Conservation (phyloP, 2,888 invertebrate species). For the Margaritifera margaritifera region DNA sequence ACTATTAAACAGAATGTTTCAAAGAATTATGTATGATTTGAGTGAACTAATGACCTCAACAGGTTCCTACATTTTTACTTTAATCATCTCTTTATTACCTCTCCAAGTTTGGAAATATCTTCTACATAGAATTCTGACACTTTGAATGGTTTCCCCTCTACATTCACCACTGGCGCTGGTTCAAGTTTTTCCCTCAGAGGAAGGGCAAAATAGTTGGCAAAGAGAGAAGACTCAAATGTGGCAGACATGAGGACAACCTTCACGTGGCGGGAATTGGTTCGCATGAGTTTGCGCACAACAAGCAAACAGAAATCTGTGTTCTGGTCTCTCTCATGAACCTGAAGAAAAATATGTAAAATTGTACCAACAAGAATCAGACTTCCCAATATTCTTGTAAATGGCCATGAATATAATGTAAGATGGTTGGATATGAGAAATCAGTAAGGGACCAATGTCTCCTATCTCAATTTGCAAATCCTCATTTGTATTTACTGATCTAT, state of each 20-base stretch:
- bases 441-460: no score
- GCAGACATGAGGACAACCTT: slow-evolving; percentile 93
- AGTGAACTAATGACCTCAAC: no score
- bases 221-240: slow-evolving; percentile 85
- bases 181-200: slow-evolving; percentile 67
- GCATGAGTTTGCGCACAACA: slow-evolving; percentile 84
- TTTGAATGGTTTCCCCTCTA: slow-evolving; percentile 61
- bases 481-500: no score
- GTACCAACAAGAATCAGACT: background rate
- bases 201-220: slow-evolving; percentile 81
- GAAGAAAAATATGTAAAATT: slow-evolving; percentile 10
- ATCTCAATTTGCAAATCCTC: no score
- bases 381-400: no score
- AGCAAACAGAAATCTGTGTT: slow-evolving; percentile 93
- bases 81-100: no score
- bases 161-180: slow-evolving; percentile 67
- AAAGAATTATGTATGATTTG: no score
- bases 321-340: slow-evolving; percentile 93
- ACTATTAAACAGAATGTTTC: no score
- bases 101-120: slow-evolving; percentile 61
- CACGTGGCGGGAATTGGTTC: slow-evolving; percentile 79
- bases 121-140: slow-evolving; percentile 71
- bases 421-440: no score
- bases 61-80: no score
- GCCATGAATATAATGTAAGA: no score